Evolutionary conservation across 1,140 invertebrate species (phyloP).

Genomic region (Hypsibius dujardini): DNA sequence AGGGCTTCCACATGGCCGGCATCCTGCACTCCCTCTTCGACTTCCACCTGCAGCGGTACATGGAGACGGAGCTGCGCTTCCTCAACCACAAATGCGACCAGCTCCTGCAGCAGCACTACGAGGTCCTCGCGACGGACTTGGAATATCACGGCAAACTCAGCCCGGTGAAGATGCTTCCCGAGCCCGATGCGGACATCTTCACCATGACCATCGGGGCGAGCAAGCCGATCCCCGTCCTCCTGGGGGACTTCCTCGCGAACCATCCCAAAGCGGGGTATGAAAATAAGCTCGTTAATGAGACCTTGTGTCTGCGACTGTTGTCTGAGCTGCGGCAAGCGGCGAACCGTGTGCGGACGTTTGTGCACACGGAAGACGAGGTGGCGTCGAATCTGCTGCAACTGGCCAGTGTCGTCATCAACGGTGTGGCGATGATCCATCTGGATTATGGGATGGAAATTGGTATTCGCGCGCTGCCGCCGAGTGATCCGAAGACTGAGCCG

Average conservation of each 20-base stretch:
- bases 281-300: no score
- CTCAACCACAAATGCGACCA: background rate
- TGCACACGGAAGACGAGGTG: background rate
- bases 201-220: no score
- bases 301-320: background rate
- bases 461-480: background rate
- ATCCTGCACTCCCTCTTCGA: background rate
- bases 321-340: background rate
- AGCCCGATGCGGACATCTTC: background rate
- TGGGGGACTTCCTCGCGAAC: no score
- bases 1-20: background rate
- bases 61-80: background rate
- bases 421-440: background rate
- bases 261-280: no score
- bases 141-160: background rate
- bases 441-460: constrained; percentile 11
- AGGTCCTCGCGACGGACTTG: background rate
- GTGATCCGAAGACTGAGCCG: background rate
- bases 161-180: background rate
- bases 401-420: background rate
- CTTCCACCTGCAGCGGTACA: background rate
- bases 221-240: no score
- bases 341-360: background rate
- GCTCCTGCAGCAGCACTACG: background rate
- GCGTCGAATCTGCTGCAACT: background rate